These are phyloP conservation scores for Gymnoscopelus braueri DNA, from an alignment of 2,797 vertebrate species.

Conservation along the genomic window DNA sequence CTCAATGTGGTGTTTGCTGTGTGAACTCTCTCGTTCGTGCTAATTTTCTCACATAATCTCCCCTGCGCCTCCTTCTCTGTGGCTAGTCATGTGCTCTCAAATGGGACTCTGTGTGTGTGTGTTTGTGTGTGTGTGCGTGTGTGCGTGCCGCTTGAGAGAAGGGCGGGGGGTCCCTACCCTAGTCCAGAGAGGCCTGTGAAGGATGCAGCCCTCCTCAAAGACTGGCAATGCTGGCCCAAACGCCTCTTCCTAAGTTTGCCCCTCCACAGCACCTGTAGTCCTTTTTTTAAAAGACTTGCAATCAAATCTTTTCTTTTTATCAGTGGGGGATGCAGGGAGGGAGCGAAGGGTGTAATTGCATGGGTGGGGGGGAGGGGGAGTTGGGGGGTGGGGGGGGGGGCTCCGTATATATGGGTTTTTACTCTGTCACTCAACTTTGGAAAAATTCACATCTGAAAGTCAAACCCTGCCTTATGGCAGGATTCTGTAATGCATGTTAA, in stretches of 20 bases:
- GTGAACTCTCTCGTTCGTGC: constrained; percentile 50
- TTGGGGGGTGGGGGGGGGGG: constrained; percentile 37
- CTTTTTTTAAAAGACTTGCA: constrained; percentile 35
- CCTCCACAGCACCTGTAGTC: constrained; percentile 54
- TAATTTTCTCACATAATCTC: constrained; percentile 56
- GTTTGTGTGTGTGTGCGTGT: no score
- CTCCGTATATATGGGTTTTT: constrained; percentile 78
- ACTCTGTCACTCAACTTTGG: constrained; percentile 74
- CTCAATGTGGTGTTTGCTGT: constrained; percentile 59
- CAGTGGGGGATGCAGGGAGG: constrained; percentile 63
- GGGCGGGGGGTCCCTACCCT: no score
- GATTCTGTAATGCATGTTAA: constrained; percentile 84
- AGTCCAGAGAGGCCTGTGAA: no score
- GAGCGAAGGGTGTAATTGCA: constrained; percentile 36
- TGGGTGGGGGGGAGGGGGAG: constrained; percentile 47
- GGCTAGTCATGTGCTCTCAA: constrained; percentile 41
- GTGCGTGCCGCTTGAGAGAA: no score
- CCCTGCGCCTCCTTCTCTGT: constrained; percentile 20
- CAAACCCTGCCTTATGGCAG: constrained; percentile 60
- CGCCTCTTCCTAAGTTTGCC: constrained; percentile 32
- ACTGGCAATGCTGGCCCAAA: not conserved
- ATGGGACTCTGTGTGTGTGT: constrained; percentile 52
- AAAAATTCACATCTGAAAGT: constrained; percentile 69
- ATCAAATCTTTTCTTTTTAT: constrained; percentile 69
- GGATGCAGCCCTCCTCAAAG: no score